Conservation (phyloP, 1,140 invertebrate genomes). For the Ruditapes philippinarum region DNA sequence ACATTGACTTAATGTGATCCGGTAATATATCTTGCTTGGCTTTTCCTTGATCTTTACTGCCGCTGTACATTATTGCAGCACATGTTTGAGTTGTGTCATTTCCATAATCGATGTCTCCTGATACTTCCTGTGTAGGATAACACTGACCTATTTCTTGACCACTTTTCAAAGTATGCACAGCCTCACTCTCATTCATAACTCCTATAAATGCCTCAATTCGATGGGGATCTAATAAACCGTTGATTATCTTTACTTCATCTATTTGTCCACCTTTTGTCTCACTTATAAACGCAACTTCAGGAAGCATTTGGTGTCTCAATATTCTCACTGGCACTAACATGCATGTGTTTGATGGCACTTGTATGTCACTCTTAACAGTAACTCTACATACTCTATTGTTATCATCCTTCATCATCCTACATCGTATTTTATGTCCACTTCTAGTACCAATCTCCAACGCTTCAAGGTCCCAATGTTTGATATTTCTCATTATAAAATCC, state of each 20-base stretch:
- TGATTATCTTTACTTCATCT: neutral
- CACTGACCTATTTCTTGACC: neutral
- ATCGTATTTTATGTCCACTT: neutral
- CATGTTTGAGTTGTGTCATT: neutral
- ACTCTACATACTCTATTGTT: conserved; percentile 10
- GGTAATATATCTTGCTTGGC: neutral
- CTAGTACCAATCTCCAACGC: neutral
- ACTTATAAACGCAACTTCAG: neutral
- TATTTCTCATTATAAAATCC: conserved; percentile 30
- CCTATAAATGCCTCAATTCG: neutral
- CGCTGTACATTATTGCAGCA: neutral
- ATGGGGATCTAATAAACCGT: neutral
- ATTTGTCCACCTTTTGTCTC: neutral
- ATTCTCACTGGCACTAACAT: neutral
- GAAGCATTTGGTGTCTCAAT: neutral
- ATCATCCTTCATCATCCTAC: neutral
- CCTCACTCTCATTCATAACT: neutral
- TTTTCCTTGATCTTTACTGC: neutral
- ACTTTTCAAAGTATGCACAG: neutral
- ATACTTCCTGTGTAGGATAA: neutral
- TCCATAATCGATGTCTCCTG: neutral
- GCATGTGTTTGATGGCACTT: neutral
- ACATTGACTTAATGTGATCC: conserved; percentile 12
- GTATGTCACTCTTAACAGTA: neutral
- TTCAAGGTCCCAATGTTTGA: neutral